Evolutionary conservation across 2,888 invertebrate species (phyloP), one percentile per base, ranked within the genome.

Genomic region (Serripes groenlandicus): DNA sequence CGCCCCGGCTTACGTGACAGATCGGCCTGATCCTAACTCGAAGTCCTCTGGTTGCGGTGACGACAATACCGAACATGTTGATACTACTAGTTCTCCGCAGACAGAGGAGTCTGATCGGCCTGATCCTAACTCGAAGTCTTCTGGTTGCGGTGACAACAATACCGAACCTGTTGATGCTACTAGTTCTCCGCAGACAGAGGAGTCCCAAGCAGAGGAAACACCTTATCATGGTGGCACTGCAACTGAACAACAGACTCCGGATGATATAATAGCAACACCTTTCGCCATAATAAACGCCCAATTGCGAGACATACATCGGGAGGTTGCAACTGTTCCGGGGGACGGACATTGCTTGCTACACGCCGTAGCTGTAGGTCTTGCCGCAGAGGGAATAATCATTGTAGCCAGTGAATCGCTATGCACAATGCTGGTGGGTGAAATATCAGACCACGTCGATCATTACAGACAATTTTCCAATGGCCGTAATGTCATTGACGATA

Each of bases 261-360:
- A 42, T 42, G 42, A 42, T 7, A 42, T 11, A 15, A n/a, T n/a
- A n/a, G n/a, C n/a, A n/a, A 42, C 42, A 11, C 15, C 42, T 11
- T 42, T 42, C 15, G 42, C 42, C 15, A 42, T 42, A 42, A 42
- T 75, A 7, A 80, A 75, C 54, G 32, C 75, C 18, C 62, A 78
- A 37, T 52, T 74, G 5, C 68, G 23, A 68, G 76, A 72, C 15
- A 73, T 69, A 21, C 72, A 73, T 60, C 32, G 81, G 26, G 81
- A 76, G 66, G 68, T 75, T 66, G 80, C 35, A 28, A 54, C 32
- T 75, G 69, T 76, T 81, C 73, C 73, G 9, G 76, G 80, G 15
- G 76, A 81, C 54, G 68, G 69, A 34, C 76, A 76, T 72, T 81
- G 81, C 52, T 54, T 81, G 56, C 69, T 81, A 21, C 72, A 81